Base-by-base conservation (phyloP, 92 coral and sea anemone genomes). In the Isaurus tuberculatus region DNA sequence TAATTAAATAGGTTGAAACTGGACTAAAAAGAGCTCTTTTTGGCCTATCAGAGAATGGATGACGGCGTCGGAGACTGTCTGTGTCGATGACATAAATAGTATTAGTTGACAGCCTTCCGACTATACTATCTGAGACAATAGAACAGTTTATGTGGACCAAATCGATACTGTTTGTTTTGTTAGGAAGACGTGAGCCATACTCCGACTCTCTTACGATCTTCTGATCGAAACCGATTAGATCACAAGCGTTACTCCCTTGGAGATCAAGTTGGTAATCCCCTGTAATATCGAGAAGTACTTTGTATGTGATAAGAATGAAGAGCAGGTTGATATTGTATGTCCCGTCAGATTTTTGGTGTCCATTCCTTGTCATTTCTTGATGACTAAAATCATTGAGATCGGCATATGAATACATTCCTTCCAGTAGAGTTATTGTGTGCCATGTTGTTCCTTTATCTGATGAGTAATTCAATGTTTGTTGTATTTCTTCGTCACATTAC, bases 151-250 rank as follows among this genome's bases (percentile, higher is more conserved):
- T 42, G 6, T 68, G 44, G 11, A 82, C 0, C 0, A 8, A 9
- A 44, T 82, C 86, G 5, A 82, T 69, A 2, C 20, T 30, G 46
- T 82, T 82, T 16, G 86, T 82, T 10, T 67, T 82, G 66, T 82
- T 82, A 0, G 86, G 86, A 5, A 82, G 42, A 0, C 11, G 6
- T 0, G 51, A 2, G 0, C 79, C 79, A 72, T 72, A 72, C n/a
- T n/a, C n/a, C n/a, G n/a, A n/a, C n/a, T n/a, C n/a, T 1, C 13
- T 27, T 0, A 65, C 40, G 7, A 72, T 33, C 2, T 72, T 72
- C 30, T 72, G 36, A 37, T 72, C 79, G 20, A 72, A 72, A 14
- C 79, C 79, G 13, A 72, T 72, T 2, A 72, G 14, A 17, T 72
- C 79, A 3, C 65, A 65, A 37, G 40, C 36, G 27, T 37, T 72